A percentile compares a stretch with the other conserved stretches of the same genome.
Conservation (phyloP, 2,113 vertebrate genomes). For the Catagonus wagneri region DNA sequence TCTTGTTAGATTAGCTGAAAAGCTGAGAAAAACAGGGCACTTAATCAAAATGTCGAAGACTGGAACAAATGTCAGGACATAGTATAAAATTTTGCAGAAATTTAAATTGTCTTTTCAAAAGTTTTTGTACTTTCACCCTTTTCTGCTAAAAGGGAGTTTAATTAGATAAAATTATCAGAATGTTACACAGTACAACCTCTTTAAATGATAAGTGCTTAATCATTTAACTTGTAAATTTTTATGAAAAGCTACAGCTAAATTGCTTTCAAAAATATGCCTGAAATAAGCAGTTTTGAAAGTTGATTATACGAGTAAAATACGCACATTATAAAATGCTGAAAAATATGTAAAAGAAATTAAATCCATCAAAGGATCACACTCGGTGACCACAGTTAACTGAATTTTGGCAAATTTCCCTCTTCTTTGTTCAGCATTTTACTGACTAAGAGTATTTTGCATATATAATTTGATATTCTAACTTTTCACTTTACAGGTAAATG, state of each 20-base stretch:
- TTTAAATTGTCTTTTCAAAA: not conserved
- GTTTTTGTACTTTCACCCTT: slow-evolving; percentile 15
- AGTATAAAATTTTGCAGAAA: not conserved
- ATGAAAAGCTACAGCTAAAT: slow-evolving; percentile 20
- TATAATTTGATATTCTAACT: not conserved
- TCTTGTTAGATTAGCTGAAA: slow-evolving; percentile 29
- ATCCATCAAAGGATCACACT: not conserved
- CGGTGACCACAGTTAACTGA: not conserved
- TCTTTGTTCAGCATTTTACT: not conserved
- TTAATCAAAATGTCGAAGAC: not conserved
- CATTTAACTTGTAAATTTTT: slow-evolving; percentile 51
- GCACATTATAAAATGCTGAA: not conserved
- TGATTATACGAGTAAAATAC: slow-evolving; percentile 36
- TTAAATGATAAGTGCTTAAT: slow-evolving; percentile 29
- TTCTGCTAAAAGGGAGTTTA: not conserved
- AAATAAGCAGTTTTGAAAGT: slow-evolving; percentile 38
- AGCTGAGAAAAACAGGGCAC: not conserved
- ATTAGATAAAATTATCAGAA: slow-evolving; percentile 49
- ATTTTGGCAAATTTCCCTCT: not conserved
- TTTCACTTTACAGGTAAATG: not conserved
- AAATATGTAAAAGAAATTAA: not conserved
- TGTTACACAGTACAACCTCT: not conserved
- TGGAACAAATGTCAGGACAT: not conserved
- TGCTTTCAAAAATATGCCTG: slow-evolving; percentile 10
- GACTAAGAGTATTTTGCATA: not conserved